phyloP scores from a whole-genome alignment of 1,140 invertebrate genomes.

The Calliopsis andreniformis region DNA sequence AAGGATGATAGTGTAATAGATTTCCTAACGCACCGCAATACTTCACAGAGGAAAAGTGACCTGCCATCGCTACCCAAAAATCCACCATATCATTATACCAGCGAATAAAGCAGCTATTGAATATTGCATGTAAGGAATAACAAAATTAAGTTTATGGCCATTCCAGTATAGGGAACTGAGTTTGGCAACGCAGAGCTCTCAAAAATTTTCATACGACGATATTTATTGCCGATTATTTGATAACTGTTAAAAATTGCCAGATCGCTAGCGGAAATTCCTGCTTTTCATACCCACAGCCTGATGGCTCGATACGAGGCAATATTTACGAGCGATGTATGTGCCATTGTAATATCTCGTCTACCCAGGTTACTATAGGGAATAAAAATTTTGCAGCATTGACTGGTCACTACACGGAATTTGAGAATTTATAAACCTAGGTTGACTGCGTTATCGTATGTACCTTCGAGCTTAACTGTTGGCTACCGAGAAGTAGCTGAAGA shows the following conservation, averaged over 20 bases:
- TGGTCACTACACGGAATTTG: too few relatives aligned
- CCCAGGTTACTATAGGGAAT: slow-evolving; percentile 24
- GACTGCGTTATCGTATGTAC: too few relatives aligned
- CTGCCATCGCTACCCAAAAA: too few relatives aligned
- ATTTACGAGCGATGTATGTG: slow-evolving; percentile 48
- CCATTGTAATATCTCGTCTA: slow-evolving; percentile 40
- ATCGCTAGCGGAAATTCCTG: slow-evolving; percentile 24
- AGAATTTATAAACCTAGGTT: too few relatives aligned
- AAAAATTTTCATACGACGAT: slow-evolving; percentile 12
- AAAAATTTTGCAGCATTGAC: slow-evolving; percentile 37
- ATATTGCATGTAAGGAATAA: too few relatives aligned
- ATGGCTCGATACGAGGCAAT: slow-evolving; percentile 39
- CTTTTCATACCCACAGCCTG: slow-evolving; percentile 34
- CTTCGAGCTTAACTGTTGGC: too few relatives aligned
- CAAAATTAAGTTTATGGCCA: too few relatives aligned
- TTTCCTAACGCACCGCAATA: not conserved
- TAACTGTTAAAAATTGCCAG: slow-evolving; percentile 34
- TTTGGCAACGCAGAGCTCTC: not conserved
- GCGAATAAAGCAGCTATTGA: too few relatives aligned
- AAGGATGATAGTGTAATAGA: not conserved
- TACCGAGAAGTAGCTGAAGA: too few relatives aligned
- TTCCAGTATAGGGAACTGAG: too few relatives aligned
- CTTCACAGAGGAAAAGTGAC: not conserved
- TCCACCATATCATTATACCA: too few relatives aligned
- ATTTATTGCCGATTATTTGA: slow-evolving; percentile 41